Conservation (phyloP, 2,888 invertebrate genomes). For the Epistrophella euchroma region DNA sequence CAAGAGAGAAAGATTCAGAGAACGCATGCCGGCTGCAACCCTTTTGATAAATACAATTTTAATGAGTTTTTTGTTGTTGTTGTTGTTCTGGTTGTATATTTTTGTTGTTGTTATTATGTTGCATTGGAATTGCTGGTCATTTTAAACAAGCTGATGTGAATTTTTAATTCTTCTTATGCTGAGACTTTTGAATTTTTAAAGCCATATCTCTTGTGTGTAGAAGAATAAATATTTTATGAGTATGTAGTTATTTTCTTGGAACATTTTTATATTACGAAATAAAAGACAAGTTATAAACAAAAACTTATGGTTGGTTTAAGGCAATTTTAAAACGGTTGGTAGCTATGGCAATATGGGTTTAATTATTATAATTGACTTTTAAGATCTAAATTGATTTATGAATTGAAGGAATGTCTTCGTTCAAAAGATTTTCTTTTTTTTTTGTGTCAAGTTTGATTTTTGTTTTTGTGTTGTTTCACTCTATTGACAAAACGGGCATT, state of each 20-base stretch:
- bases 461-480: too few relatives aligned
- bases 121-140: constrained; percentile 25
- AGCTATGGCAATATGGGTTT: neutral
- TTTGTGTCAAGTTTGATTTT: too few relatives aligned
- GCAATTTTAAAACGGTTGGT: neutral
- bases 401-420: neutral
- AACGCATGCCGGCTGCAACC: constrained; percentile 62
- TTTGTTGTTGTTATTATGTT: constrained; percentile 1
- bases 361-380: constrained; percentile 29
- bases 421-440: too few relatives aligned
- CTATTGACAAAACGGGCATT: too few relatives aligned
- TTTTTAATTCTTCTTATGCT: constrained; percentile 53
- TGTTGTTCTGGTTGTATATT: constrained; percentile 19
- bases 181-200: constrained; percentile 5
- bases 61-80: constrained; percentile 56
- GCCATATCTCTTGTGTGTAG: constrained; percentile 6
- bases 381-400: constrained; percentile 35
- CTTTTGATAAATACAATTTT: constrained; percentile 44
- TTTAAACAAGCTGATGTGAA: constrained; percentile 69
- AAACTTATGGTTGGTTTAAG: neutral
- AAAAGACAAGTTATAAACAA: constrained; percentile 7
- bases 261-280: constrained; percentile 26
- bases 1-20: constrained; percentile 6
- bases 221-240: constrained; percentile 54
- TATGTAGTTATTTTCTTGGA: constrained; percentile 22